phyloP scores from a whole-genome alignment of 2,797 vertebrate species.

The Typhlichthys eigenmanni region DNA sequence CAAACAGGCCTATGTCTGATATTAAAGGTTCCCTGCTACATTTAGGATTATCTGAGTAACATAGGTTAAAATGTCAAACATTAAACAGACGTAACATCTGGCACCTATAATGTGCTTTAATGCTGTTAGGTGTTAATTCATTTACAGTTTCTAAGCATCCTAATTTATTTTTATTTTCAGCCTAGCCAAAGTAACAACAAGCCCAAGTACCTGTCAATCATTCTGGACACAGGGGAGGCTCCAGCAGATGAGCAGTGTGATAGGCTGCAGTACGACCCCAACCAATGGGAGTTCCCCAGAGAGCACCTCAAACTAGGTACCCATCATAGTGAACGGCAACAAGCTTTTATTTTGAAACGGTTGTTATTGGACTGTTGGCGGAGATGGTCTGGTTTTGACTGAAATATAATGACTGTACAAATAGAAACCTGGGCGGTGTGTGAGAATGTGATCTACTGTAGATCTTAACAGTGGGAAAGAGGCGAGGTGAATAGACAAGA shows the following conservation, averaged over 20 bases:
- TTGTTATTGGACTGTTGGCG: neutral
- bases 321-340: neutral
- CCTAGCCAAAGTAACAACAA: slow-evolving; percentile 76
- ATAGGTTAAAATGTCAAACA: too few species aligned
- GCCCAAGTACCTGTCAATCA: slow-evolving; percentile 88
- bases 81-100: too few species aligned
- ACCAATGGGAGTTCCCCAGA: slow-evolving; percentile 92
- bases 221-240: slow-evolving; percentile 87
- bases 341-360: neutral
- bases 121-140: too few species aligned
- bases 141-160: neutral
- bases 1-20: too few species aligned
- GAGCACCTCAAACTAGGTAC: slow-evolving; percentile 92
- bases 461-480: slow-evolving; percentile 5
- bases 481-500: slow-evolving; percentile 38
- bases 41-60: too few species aligned
- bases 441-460: neutral
- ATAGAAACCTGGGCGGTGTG: slow-evolving; percentile 5
- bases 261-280: slow-evolving; percentile 87
- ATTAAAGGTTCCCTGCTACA: too few species aligned
- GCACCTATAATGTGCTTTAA: too few species aligned
- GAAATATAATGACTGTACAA: neutral
- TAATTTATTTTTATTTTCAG: slow-evolving; percentile 62
- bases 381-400: neutral
- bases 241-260: slow-evolving; percentile 87